Percentiles rank a stretch among this genome's conserved stretches.
Conservation (phyloP, 2,113 vertebrate species). For the Xenotilapia longispinis region DNA sequence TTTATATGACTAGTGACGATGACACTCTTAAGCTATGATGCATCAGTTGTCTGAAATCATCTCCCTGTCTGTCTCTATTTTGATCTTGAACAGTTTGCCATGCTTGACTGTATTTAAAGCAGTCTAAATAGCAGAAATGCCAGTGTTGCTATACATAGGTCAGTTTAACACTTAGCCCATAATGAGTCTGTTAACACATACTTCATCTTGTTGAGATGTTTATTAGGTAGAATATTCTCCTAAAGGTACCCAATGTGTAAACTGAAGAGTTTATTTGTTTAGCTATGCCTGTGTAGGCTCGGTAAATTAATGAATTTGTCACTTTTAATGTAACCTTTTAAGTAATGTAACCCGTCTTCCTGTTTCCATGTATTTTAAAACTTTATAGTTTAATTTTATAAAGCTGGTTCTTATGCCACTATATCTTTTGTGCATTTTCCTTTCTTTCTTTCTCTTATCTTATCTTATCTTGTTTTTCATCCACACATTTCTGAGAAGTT, state of each 20-base stretch:
- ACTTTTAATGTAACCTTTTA: not conserved
- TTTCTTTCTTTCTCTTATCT: not conserved
- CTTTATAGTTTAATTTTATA: not conserved
- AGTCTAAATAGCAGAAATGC: not conserved
- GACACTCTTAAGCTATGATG: not conserved
- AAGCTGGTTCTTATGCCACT: not conserved
- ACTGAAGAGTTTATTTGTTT: not conserved
- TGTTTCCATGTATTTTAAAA: not conserved
- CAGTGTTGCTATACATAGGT: conserved; percentile 2
- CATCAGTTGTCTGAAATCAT: not conserved
- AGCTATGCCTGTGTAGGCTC: not conserved
- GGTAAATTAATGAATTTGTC: not conserved
- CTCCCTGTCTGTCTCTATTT: not conserved
- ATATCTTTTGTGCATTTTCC: not conserved
- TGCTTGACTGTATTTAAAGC: conserved; percentile 11
- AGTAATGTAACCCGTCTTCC: not conserved
- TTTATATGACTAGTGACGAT: not conserved
- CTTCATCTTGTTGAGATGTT: conserved; percentile 15
- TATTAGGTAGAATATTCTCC: not conserved
- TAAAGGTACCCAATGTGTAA: not conserved
- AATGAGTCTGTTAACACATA: conserved; percentile 40
- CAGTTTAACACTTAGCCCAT: not conserved
- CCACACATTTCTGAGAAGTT: not conserved
- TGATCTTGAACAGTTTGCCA: not conserved
- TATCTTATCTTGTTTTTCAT: not conserved